Conservation (phyloP, 2,797 vertebrate species). For the Columba guinea region DNA sequence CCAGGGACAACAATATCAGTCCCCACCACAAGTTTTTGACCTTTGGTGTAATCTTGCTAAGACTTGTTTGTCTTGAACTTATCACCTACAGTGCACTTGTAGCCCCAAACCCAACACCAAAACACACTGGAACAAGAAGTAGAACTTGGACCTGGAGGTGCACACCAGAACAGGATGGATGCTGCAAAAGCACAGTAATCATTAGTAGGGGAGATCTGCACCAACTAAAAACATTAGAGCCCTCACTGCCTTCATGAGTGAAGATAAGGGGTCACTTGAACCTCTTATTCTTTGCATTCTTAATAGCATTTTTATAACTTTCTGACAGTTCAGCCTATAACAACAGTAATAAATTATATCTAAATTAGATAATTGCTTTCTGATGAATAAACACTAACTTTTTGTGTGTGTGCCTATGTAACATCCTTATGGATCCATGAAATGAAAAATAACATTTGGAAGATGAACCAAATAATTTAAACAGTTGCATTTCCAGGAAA, state of each 20-base stretch:
- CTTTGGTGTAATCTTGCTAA: neutral
- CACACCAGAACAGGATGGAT: neutral
- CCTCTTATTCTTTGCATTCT: neutral
- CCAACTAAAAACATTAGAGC: neutral
- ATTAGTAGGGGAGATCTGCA: neutral
- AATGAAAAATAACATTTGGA: neutral
- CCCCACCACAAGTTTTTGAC: neutral
- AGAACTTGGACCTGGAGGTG: neutral
- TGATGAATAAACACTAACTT: neutral
- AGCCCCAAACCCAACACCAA: neutral
- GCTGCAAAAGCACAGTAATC: neutral
- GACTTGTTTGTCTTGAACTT: neutral
- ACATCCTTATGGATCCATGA: neutral
- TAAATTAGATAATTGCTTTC: neutral
- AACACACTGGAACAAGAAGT: neutral
- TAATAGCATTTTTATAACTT: neutral
- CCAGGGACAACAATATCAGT: neutral
- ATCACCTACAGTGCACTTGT: neutral
- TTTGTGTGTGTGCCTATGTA: neutral
- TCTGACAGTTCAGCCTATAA: neutral
- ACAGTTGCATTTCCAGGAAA: neutral
- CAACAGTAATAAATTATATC: neutral
- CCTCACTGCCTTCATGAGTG: neutral
- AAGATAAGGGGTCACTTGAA: neutral
- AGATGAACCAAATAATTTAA: neutral